Conservation (phyloP, 2,888 invertebrate species). For the Idaea aversata region DNA sequence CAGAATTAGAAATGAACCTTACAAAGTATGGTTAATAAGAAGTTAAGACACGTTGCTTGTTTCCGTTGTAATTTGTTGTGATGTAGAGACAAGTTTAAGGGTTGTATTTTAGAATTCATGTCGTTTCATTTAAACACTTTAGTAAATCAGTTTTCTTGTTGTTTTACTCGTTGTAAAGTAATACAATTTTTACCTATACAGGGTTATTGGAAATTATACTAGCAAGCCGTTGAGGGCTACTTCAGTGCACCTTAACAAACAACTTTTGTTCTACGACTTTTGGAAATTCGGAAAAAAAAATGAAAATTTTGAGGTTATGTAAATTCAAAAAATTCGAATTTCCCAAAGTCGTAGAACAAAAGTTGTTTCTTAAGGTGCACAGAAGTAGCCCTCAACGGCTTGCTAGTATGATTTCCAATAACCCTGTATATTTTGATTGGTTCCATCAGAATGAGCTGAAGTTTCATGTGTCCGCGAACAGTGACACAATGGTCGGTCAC, state of each 20-base stretch:
- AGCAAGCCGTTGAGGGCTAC: too few species aligned
- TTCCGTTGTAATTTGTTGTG: constrained; percentile 42
- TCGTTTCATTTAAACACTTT: neutral
- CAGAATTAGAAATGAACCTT: constrained; percentile 76
- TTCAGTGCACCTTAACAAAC: too few species aligned
- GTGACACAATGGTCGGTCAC: constrained; percentile 33
- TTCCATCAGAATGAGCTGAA: neutral
- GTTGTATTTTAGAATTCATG: neutral
- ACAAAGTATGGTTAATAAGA: constrained; percentile 67
- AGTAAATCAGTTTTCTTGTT: neutral
- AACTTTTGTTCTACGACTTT: too few species aligned
- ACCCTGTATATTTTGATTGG: neutral
- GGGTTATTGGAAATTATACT: too few species aligned
- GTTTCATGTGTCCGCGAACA: neutral
- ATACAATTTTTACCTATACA: too few species aligned
- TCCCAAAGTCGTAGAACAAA: too few species aligned
- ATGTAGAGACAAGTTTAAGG: constrained; percentile 12
- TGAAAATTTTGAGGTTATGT: too few species aligned
- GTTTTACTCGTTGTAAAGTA: neutral
- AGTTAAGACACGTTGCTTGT: constrained; percentile 47
- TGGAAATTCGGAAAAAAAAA: too few species aligned
- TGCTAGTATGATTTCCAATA: too few species aligned
- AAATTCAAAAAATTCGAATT: too few species aligned
- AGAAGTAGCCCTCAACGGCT: too few species aligned
- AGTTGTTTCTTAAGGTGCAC: too few species aligned